Base-by-base conservation (phyloP, 2,797 vertebrate species). In the Tapirus indicus region DNA sequence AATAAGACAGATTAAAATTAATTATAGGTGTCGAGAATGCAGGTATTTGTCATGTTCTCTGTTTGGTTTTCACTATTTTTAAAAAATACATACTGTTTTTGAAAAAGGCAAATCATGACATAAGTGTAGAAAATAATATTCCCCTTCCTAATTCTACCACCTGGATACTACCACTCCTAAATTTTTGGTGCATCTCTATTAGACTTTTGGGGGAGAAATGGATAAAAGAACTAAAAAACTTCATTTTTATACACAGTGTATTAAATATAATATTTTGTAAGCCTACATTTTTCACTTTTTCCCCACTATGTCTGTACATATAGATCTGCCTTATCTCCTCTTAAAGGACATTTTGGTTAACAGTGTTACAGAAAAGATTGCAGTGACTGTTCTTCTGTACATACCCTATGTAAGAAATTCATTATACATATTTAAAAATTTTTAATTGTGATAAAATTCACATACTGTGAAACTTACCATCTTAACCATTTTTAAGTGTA, bases 381-480 rank as follows among this genome's bases (percentile, higher is more conserved):
- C 17, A 13, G 35, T 94, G 41, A 94, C 75, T 60, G 2, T 88
- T 88, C 6, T 66, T 96, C 23, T 54, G 41, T 92, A 38, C 27
- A 13, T 5, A n/a, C 27, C 17, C 25, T 71, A 25, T 62, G 29
- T n/a, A 38, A 66, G 86, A 47, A 83, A 78, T 54, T 35, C 7
- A 52, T 72, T 75, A 47, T 38, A 4, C 62, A 20, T 83, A n/a
- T 93, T 95, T 85, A 29, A 47, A 56, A 35, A 41, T 82, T 94
- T 93, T 64, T 12, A 84, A 91, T 91, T 96, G 66, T 94, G 74
- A 4, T 47, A 88, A 79, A 47, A 71, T 75, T 75, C 6, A 68
- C 29, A 74, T 80, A 75, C 38, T 25, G 16, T 60, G 49, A 62
- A 32, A 27, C 8, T 94, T 85, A n/a, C 7, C 32, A 27, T 82